Evolutionary conservation across 2,113 vertebrate species (phyloP), one percentile per base, ranked within the genome.

Genomic region (Peromyscus californicus): DNA sequence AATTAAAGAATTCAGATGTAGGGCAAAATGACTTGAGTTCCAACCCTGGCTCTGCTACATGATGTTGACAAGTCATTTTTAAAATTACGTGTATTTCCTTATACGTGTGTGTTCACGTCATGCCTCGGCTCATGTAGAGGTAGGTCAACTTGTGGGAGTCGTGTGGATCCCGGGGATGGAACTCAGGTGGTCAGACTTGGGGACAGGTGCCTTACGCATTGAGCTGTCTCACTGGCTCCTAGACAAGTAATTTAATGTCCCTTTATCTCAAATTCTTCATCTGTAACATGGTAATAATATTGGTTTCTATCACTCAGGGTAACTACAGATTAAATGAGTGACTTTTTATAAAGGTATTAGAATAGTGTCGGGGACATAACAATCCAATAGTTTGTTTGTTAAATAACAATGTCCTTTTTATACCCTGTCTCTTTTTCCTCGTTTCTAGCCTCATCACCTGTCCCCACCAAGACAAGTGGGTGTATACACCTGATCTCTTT

Each of bases 1-100:
- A 93, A 72, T 54, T 88, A 87, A 90, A n/a, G 70, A 80, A 88
- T 94, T 95, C 75, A 93, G n/a, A 59, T 65, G 69, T 24, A 48
- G 88, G 42, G 16, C 8, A 78, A 92, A 96, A 85, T 31, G 72
- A 19, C 29, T 80, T 92, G 70, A 26, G 10, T 78, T 92, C 3
- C 15, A 67, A 16, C 3, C 33, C 69, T 90, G 79, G 19, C 11
- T 79, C 61, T 88, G 69, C 83, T n/a, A 7, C 21, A 12, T 7
- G 17, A 22, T 67, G 17, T 5, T 36, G 5, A 26, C 45, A 69
- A n/a, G 45, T 54, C 4, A 51, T 45, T 45, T 78, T 65, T 48
- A 86, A 42, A 84, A 29, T 42, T 29, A 39, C 57, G 29, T 63
- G 22, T 63, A 17, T 84, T 42, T 84, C 22, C 59, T 42, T 84